Evolutionary conservation across 2,888 invertebrate species (phyloP).

Genomic region (Drosophila pseudotakahashii): DNA sequence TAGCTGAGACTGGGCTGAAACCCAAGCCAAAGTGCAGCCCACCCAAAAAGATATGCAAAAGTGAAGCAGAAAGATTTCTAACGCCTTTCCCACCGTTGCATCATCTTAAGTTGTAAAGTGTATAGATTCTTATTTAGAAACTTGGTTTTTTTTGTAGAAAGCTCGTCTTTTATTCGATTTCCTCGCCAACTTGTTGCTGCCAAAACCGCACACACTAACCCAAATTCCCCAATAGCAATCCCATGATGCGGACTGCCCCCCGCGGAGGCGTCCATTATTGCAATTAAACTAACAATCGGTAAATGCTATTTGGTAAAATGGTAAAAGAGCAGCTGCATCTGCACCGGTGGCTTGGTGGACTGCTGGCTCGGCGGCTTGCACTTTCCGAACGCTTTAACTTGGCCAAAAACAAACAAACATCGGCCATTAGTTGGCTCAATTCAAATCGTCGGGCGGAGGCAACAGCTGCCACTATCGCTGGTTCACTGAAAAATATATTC

Average conservation of each 20-base stretch:
- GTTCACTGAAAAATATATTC: neutral
- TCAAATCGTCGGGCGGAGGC: conserved; percentile 48
- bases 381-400: conserved; percentile 56
- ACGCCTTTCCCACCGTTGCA: conserved; percentile 31
- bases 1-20: conserved; percentile 52
- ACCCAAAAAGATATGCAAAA: conserved; percentile 42
- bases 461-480: conserved; percentile 35
- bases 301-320: conserved; percentile 38
- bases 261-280: conserved; percentile 31
- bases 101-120: conserved; percentile 7
- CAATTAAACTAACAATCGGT: conserved; percentile 62
- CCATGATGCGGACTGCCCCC: conserved; percentile 34
- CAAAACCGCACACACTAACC: conserved; percentile 63
- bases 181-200: conserved; percentile 15
- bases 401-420: conserved; percentile 67
- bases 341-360: conserved; percentile 10
- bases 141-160: conserved; percentile 18
- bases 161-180: conserved; percentile 26
- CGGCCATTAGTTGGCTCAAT: conserved; percentile 57
- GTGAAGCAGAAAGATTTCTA: conserved; percentile 1
- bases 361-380: conserved; percentile 53
- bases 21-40: conserved; percentile 50
- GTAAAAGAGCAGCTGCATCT: conserved; percentile 50
- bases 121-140: conserved; percentile 7
- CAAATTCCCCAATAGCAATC: conserved; percentile 54